A percentile compares a stretch with the other conserved stretches of the same genome.
Evolutionary conservation across 2,888 invertebrate genomes (phyloP).

Genomic region (Meganola albula): DNA sequence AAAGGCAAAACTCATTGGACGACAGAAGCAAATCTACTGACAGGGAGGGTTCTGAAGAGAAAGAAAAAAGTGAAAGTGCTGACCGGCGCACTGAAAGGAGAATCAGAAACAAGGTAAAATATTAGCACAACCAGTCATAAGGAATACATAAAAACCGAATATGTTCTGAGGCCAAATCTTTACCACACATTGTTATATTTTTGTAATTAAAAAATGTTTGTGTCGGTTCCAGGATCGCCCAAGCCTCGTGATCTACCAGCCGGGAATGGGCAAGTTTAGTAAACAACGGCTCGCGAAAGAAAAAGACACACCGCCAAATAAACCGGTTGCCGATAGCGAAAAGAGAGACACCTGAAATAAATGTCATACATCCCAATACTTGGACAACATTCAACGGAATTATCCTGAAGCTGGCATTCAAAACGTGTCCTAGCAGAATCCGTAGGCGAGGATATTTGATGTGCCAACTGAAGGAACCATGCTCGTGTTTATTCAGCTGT

Average conservation of each 20-base stretch:
- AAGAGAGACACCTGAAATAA: conserved; percentile 72
- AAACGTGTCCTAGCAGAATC: conserved; percentile 51
- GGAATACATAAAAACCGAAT: too few species aligned
- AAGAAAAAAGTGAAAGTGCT: conserved; percentile 66
- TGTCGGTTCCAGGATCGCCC: conserved; percentile 92
- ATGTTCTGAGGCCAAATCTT: too few species aligned
- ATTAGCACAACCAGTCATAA: too few species aligned
- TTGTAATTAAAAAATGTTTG: too few species aligned
- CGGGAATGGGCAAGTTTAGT: conserved; percentile 90
- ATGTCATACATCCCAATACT: conserved; percentile 47
- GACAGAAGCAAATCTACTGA: conserved; percentile 75
- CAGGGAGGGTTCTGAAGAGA: conserved; percentile 73
- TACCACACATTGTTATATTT: too few species aligned
- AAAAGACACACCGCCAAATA: conserved; percentile 51
- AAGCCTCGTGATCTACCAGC: conserved; percentile 92
- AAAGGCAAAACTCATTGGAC: conserved; percentile 77
- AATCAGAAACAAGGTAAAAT: conserved; percentile 81
- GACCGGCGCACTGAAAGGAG: conserved; percentile 79
- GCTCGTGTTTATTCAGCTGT: conserved; percentile 56
- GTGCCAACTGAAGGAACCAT: conserved; percentile 63
- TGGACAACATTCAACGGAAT: conserved; percentile 74
- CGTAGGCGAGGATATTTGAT: conserved; percentile 55
- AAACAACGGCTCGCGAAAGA: conserved; percentile 79
- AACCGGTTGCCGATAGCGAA: conserved; percentile 63
- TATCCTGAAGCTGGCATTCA: conserved; percentile 66